Evolutionary conservation across 2,888 invertebrate species (phyloP).

Genomic region (Molorchus minor): DNA sequence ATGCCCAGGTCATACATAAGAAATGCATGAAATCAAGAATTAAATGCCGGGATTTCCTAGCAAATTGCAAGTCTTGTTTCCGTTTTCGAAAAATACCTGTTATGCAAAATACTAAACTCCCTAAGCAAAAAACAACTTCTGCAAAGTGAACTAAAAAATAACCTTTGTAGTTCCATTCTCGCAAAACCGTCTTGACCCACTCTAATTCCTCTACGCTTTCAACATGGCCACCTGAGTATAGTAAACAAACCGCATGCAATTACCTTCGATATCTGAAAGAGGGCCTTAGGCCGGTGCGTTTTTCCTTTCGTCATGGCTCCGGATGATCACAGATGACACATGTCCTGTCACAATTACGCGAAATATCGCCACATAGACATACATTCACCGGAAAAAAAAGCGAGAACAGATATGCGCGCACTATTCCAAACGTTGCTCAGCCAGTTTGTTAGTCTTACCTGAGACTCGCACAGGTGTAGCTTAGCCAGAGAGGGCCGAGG

Average conservation of each 20-base stretch:
- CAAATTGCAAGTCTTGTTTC: too few species aligned
- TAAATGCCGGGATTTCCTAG: too few species aligned
- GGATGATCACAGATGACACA: constrained; percentile 28
- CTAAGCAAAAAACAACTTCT: too few species aligned
- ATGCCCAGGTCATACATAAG: too few species aligned
- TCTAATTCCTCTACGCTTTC: constrained; percentile 19
- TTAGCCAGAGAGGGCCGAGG: constrained; percentile 32
- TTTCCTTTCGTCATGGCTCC: constrained; percentile 69
- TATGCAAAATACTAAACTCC: too few species aligned
- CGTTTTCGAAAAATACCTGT: too few species aligned
- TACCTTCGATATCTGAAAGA: constrained; percentile 82
- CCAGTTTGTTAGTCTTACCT: constrained; percentile 46
- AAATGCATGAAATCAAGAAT: too few species aligned
- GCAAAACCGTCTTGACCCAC: constrained; percentile 16
- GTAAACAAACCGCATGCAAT: constrained; percentile 48
- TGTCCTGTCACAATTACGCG: constrained; percentile 5
- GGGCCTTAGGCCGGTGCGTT: constrained; percentile 68
- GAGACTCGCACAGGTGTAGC: constrained; percentile 45
- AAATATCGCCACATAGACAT: constrained; percentile 16
- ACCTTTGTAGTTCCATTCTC: neutral
- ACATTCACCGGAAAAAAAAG: constrained; percentile 24
- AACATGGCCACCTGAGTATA: constrained; percentile 42
- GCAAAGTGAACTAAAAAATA: too few species aligned
- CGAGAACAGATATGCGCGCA: constrained; percentile 31
- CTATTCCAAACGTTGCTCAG: constrained; percentile 35